Percentiles rank a stretch among this genome's conserved stretches.
phyloP scores from a whole-genome alignment of 2,888 invertebrate genomes.

The Phrixothrix hirtus region DNA sequence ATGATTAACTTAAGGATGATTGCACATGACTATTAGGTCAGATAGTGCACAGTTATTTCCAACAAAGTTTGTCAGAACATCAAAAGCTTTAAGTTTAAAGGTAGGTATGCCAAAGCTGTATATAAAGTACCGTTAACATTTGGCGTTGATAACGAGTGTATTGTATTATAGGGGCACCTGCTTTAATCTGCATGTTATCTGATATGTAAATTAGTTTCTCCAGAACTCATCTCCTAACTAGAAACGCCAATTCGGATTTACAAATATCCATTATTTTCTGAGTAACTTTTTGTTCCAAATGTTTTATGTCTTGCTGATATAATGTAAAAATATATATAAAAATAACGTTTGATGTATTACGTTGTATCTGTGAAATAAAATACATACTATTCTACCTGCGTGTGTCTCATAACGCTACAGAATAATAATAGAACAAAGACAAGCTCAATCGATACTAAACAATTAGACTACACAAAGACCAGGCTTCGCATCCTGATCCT shows the following conservation, averaged over 20 bases:
- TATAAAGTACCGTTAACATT: slow-evolving; percentile 25
- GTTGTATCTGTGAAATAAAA: too few species aligned
- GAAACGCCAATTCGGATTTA: slow-evolving; percentile 25
- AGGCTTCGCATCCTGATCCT: slow-evolving; percentile 34
- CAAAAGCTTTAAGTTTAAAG: slow-evolving; percentile 2
- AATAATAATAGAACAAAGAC: slow-evolving; percentile 31
- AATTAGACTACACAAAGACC: slow-evolving; percentile 35
- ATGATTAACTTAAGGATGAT: not conserved
- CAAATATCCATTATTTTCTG: slow-evolving; percentile 20
- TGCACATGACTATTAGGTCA: not conserved
- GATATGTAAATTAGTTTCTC: slow-evolving; percentile 32
- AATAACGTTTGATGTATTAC: too few species aligned
- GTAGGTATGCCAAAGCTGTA: slow-evolving; percentile 5
- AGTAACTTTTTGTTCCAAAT: not conserved
- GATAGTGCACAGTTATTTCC: not conserved
- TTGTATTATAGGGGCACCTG: slow-evolving; percentile 30
- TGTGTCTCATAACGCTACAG: slow-evolving; percentile 11
- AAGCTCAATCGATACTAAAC: slow-evolving; percentile 32
- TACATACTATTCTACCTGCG: too few species aligned
- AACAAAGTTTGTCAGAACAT: not conserved
- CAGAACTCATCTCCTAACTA: slow-evolving; percentile 17
- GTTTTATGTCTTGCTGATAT: too few species aligned
- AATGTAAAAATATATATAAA: too few species aligned
- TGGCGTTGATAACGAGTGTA: slow-evolving; percentile 29
- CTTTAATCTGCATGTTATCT: slow-evolving; percentile 34